These are phyloP conservation scores for Cheilosia urbana DNA, from an alignment of 2,888 invertebrate species.

Conservation along the genomic window DNA sequence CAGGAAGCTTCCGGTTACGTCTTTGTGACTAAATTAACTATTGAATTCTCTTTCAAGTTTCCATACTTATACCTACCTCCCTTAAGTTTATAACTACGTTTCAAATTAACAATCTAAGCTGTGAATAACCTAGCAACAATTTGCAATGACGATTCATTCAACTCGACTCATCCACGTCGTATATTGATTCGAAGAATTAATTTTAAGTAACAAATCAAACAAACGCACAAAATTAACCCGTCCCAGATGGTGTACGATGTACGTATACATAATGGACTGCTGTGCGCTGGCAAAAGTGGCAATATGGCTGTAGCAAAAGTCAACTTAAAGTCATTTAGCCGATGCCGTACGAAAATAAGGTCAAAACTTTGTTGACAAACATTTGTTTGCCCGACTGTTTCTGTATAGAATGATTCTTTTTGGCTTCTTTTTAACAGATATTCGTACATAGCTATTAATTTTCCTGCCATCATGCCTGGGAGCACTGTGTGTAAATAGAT, in stretches of 20 bases:
- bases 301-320: not conserved
- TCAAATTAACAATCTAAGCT: conserved; percentile 51
- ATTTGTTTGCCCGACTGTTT: conserved; percentile 37
- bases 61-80: conserved; percentile 1
- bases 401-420: conserved; percentile 8
- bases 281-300: not conserved
- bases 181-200: conserved; percentile 28
- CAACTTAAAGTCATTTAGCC: conserved; percentile 1
- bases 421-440: not conserved
- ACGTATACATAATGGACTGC: no score
- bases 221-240: conserved; percentile 2
- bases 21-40: conserved; percentile 63
- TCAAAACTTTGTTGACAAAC: conserved; percentile 71
- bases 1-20: conserved; percentile 64
- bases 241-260: conserved; percentile 1
- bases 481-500: not conserved
- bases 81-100: not conserved
- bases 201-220: conserved; percentile 34
- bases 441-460: not conserved
- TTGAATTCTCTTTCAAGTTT: conserved; percentile 46
- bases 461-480: not conserved
- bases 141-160: conserved; percentile 63
- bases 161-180: conserved; percentile 27
- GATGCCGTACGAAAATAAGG: conserved; percentile 47
- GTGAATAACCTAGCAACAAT: conserved; percentile 63